Evolutionary conservation across 2,888 invertebrate species (phyloP), one percentile per base, ranked within the genome.

Genomic region (Zhuqinia jingwanae): DNA sequence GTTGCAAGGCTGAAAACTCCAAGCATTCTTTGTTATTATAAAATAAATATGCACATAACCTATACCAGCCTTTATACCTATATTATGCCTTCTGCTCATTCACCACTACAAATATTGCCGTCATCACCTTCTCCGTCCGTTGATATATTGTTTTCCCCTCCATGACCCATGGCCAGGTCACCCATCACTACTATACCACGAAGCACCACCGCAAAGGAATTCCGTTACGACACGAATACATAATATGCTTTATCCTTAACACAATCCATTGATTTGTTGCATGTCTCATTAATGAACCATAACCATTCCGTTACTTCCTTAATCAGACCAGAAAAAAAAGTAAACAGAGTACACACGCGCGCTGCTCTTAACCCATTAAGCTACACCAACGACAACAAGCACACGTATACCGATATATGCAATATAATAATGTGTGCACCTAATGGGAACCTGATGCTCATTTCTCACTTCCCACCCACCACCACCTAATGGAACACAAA

Each of bases 251-350:
- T 83, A 25, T 50, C 36, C 36, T 45, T 47, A 73, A 77, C 73
- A 27, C 60, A 75, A 77, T 78, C 85, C 85, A 70, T 63, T 78
- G 68, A 85, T 85, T 85, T 78, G 85, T 85, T 85, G 85, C 85
- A 85, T 78, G 85, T 70, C 85, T 85, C 70, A 85, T 85, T 85
- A 78, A 77, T 77, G 56, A 84, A 83, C 53, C 81, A 73, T 82
- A 82, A 73, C 76, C 82, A 53, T 75, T 63, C 77, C 45, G 68
- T 70, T 83, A 36, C 50, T 77, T 83, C 76, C 84, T 68, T 68
- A 65, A 84, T 76, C 76, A 58, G 56, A 68, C 30, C 56, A 77
- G 56, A 65, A 60, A 81, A 75, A 76, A 76, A 45, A 58, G 42
- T 76, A 15, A 58, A 58, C 58, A 58, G 36, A 6, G 8, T 36